Conservation (phyloP, 2,113 vertebrate species). For the Lycaon pictus region DNA sequence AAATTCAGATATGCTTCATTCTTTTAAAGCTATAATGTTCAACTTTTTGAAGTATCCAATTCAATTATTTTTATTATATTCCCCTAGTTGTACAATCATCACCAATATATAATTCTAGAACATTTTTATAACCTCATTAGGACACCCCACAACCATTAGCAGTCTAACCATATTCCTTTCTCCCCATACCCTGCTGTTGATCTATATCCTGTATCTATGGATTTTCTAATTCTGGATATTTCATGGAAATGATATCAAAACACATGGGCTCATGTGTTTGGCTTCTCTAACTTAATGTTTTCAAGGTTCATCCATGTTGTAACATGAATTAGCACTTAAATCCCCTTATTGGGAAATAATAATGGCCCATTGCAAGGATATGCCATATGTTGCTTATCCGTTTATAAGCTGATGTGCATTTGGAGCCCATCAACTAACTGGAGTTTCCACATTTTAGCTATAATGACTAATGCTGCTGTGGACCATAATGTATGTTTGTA, state of each 20-base stretch:
- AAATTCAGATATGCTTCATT: background rate
- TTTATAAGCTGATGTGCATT: background rate
- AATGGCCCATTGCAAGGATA: background rate
- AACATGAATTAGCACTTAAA: background rate
- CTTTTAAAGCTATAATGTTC: background rate
- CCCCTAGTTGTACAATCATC: background rate
- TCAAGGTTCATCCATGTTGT: background rate
- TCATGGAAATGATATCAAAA: background rate
- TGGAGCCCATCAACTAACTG: background rate
- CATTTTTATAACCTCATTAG: background rate
- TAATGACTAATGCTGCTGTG: background rate
- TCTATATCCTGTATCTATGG: background rate
- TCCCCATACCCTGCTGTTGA: background rate
- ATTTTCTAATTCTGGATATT: background rate
- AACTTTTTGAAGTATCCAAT: background rate
- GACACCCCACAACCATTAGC: accelerated
- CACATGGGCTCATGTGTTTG: background rate
- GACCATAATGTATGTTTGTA: background rate
- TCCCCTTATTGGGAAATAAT: background rate
- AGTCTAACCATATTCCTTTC: background rate
- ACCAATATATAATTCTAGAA: background rate
- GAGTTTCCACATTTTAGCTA: background rate
- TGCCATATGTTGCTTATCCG: background rate
- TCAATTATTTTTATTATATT: background rate
- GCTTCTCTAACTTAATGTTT: background rate